These are phyloP conservation scores for Drosophila cracens DNA, from an alignment of 2,888 invertebrate species.

Conservation along the genomic window DNA sequence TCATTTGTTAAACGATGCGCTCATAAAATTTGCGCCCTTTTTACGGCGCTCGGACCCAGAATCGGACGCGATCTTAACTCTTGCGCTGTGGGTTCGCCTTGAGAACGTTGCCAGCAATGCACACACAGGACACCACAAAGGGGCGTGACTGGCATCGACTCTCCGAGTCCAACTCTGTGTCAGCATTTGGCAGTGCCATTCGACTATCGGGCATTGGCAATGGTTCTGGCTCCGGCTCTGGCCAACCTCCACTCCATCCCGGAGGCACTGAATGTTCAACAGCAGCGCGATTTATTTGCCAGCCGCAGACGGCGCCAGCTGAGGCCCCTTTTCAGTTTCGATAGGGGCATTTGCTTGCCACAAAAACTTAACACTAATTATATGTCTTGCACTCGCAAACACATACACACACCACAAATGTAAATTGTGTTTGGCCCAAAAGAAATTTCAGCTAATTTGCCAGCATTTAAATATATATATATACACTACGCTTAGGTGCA, in stretches of 20 bases:
- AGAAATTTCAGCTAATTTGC: conserved; percentile 76
- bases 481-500: conserved; percentile 55
- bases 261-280: conserved; percentile 79
- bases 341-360: conserved; percentile 50
- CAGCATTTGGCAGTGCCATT: conserved; percentile 72
- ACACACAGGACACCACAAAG: conserved; percentile 60
- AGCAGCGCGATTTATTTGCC: conserved; percentile 84
- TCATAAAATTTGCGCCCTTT: conserved; percentile 84
- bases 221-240: conserved; percentile 22
- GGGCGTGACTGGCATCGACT: conserved; percentile 65
- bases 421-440: conserved; percentile 65
- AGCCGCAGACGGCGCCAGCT: conserved; percentile 74
- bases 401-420: conserved; percentile 46
- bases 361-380: conserved; percentile 71
- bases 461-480: conserved; percentile 65
- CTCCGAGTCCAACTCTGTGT: conserved; percentile 47
- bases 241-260: conserved; percentile 47
- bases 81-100: conserved; percentile 35
- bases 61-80: conserved; percentile 33
- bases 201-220: conserved; percentile 33
- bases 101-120: conserved; percentile 56
- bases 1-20: conserved; percentile 85
- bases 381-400: conserved; percentile 55
- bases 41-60: conserved; percentile 47
- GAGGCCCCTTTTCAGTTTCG: conserved; percentile 38